phyloP scores from a whole-genome alignment of 1,140 invertebrate genomes.

The Penaeus chinensis region DNA sequence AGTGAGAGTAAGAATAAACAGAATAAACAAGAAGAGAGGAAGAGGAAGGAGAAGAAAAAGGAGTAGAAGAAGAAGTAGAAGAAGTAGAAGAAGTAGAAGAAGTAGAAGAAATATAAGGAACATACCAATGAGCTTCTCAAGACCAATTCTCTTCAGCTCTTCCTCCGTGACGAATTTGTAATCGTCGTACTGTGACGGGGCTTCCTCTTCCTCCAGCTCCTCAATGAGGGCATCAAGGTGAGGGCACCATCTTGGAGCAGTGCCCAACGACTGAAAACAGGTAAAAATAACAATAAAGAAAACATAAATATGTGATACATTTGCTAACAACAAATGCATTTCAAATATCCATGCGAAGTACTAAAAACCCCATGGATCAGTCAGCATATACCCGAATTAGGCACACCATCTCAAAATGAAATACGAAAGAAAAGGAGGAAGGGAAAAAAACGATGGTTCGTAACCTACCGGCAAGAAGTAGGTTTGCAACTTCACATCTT shows the following conservation, averaged over 20 bases:
- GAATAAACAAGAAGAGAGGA: neutral
- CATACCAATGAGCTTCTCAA: slow-evolving; percentile 70
- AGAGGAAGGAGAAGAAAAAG: neutral
- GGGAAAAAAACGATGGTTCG: slow-evolving; percentile 23
- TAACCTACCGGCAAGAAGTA: slow-evolving; percentile 89
- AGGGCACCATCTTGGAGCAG: slow-evolving; percentile 96
- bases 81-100: neutral
- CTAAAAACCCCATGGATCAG: too few species aligned
- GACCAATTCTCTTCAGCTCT: slow-evolving; percentile 88
- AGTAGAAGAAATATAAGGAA: neutral
- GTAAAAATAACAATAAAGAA: slow-evolving; percentile 20
- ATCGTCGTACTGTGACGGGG: slow-evolving; percentile 93
- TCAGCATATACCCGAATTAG: slow-evolving; percentile 22
- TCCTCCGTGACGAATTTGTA: slow-evolving; percentile 97
- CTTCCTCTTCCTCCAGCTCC: slow-evolving; percentile 89
- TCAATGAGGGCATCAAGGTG: slow-evolving; percentile 97
- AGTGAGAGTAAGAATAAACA: neutral
- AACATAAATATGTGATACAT: neutral
- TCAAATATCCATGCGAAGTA: too few species aligned
- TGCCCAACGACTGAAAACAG: slow-evolving; percentile 79
- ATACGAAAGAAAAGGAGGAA: slow-evolving; percentile 13
- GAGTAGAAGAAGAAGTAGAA: neutral
- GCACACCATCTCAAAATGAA: slow-evolving; percentile 21
- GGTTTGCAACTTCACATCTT: slow-evolving; percentile 92
- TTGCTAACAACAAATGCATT: neutral